Conservation (phyloP, 2,797 vertebrate species). For the Harpagifer antarcticus region DNA sequence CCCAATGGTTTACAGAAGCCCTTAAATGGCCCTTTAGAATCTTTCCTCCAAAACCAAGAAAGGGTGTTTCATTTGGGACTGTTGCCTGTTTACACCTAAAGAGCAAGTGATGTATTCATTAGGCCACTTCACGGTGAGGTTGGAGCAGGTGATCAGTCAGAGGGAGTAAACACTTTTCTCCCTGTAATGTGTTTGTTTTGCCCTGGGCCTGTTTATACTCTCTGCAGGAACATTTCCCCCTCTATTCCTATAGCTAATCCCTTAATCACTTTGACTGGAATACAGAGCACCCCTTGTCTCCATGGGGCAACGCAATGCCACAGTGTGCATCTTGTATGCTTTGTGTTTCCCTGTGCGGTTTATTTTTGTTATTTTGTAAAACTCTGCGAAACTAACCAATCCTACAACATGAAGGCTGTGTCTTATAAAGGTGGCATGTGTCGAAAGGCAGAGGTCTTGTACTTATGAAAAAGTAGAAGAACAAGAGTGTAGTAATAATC, state of each 20-base stretch:
- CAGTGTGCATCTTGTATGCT: conserved; percentile 12
- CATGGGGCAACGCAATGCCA: conserved; percentile 13
- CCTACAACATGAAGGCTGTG: neutral
- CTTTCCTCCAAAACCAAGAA: neutral
- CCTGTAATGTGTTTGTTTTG: conserved; percentile 62
- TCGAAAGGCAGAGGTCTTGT: neutral
- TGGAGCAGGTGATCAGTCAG: conserved; percentile 57
- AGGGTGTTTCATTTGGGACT: conserved; percentile 29
- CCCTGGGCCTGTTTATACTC: conserved; percentile 60
- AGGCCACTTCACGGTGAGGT: conserved; percentile 3
- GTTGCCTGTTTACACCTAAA: conserved; percentile 37
- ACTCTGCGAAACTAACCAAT: neutral
- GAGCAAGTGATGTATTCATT: conserved; percentile 20
- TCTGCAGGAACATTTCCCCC: conserved; percentile 51
- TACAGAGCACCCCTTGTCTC: conserved; percentile 36
- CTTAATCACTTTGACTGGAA: conserved; percentile 57
- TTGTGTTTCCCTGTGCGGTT: conserved; percentile 6
- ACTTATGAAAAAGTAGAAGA: too few relatives aligned
- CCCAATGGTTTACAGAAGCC: neutral
- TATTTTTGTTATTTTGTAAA: conserved; percentile 3
- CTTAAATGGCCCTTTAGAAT: conserved; percentile 1
- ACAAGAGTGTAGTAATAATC: too few relatives aligned
- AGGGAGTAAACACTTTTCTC: conserved; percentile 48
- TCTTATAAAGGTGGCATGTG: conserved; percentile 1
- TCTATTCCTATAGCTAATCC: conserved; percentile 59